Evolutionary conservation across 1,140 invertebrate species (phyloP).

Genomic region (Hetaerina americana): DNA sequence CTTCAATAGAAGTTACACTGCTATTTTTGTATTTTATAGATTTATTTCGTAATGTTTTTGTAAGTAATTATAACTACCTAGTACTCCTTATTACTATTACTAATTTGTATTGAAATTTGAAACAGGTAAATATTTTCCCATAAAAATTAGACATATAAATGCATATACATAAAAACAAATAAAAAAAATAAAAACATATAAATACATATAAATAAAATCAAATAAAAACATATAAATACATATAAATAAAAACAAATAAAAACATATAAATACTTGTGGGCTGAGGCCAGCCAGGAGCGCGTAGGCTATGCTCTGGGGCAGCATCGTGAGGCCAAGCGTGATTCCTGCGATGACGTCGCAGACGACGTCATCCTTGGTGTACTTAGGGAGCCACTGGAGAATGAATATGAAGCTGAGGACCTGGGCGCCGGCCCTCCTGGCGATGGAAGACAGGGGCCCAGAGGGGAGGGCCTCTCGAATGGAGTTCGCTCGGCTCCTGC

Average conservation of each 20-base stretch:
- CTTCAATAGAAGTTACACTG: not conserved
- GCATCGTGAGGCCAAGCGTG: constrained; percentile 65
- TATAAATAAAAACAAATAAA: too few species aligned
- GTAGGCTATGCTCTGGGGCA: constrained; percentile 75
- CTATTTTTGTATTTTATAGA: constrained; percentile 1
- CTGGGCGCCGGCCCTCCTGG: not conserved
- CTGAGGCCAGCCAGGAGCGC: constrained; percentile 59
- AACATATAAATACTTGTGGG: constrained; percentile 46
- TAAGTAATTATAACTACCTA: too few species aligned
- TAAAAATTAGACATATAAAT: too few species aligned
- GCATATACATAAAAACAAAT: too few species aligned
- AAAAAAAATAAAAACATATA: not conserved
- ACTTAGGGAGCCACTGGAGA: constrained; percentile 43
- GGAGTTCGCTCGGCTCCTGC: too few species aligned
- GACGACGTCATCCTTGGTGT: constrained; percentile 40
- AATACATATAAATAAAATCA: not conserved
- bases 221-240: constrained; percentile 25
- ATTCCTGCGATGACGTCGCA: constrained; percentile 61
- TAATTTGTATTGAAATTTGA: too few species aligned
- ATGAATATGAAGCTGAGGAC: constrained; percentile 4
- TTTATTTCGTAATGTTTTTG: too few species aligned
- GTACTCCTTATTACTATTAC: too few species aligned
- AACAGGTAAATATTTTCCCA: too few species aligned
- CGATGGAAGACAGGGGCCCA: too few species aligned
- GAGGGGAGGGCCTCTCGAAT: too few species aligned